These are phyloP conservation scores for Siphonodentalium dalli DNA, from an alignment of 2,888 invertebrate species.

Conservation along the genomic window DNA sequence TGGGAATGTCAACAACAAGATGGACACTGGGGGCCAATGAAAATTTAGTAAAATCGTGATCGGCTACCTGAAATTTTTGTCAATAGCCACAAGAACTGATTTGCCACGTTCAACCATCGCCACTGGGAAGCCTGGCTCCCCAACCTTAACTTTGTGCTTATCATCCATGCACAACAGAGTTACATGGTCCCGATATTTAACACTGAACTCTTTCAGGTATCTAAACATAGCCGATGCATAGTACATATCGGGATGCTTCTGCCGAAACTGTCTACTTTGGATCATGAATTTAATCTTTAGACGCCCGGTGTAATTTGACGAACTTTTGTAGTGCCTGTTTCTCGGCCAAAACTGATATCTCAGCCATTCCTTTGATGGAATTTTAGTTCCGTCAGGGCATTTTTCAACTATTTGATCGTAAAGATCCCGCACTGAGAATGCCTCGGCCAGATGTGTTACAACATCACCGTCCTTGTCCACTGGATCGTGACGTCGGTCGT, in stretches of 20 bases:
- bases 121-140: constrained; percentile 9
- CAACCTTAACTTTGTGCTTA: constrained; percentile 10
- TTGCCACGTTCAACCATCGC: constrained; percentile 5
- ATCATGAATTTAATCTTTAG: constrained; percentile 24
- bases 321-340: constrained; percentile 8
- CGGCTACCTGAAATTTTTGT: constrained; percentile 3
- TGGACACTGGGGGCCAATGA: constrained; percentile 5
- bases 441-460: constrained; percentile 5
- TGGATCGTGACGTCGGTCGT: constrained; percentile 1
- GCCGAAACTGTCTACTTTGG: constrained; percentile 20
- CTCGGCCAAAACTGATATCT: constrained; percentile 17
- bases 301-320: constrained; percentile 12
- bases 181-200: neutral
- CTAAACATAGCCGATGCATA: constrained; percentile 11
- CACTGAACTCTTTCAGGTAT: constrained; percentile 8
- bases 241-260: constrained; percentile 9
- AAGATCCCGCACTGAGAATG: constrained; percentile 5
- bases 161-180: constrained; percentile 8
- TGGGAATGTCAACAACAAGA: constrained; percentile 1
- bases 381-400: neutral
- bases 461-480: neutral
- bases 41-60: constrained; percentile 13
- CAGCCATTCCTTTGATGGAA: constrained; percentile 19
- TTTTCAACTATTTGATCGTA: neutral
- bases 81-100: constrained; percentile 5